Evolutionary conservation across 2,888 invertebrate genomes (phyloP).

Genomic region (Coelinius sp.): DNA sequence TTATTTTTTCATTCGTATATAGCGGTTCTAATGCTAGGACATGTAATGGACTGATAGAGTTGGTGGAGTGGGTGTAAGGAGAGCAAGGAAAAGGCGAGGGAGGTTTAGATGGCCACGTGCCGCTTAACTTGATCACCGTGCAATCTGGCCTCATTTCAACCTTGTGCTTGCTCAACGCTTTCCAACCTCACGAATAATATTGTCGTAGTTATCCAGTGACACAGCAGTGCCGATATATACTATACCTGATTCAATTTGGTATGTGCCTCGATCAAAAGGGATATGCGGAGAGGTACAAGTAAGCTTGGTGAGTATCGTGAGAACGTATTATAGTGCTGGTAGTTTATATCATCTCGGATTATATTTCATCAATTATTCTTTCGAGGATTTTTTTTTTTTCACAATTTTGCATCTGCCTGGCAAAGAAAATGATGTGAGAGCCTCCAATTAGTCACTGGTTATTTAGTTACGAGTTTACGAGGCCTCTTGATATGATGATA

Average conservation of each 20-base stretch:
- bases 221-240: constrained; percentile 32
- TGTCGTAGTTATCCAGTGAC: constrained; percentile 64
- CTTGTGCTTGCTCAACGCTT: constrained; percentile 68
- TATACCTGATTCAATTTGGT: constrained; percentile 65
- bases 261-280: constrained; percentile 56
- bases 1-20: background rate
- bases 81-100: constrained; percentile 15
- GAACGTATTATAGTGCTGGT: background rate
- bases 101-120: constrained; percentile 62
- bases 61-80: constrained; percentile 21
- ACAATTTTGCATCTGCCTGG: background rate
- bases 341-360: background rate
- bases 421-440: too few relatives aligned
- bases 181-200: constrained; percentile 69
- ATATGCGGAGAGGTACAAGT: background rate
- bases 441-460: constrained; percentile 63
- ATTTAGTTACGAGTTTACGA: constrained; percentile 57
- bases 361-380: background rate
- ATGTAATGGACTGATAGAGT: constrained; percentile 13
- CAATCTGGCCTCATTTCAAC: constrained; percentile 71
- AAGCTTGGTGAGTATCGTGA: background rate
- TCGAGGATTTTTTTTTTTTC: background rate
- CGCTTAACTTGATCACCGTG: constrained; percentile 70
- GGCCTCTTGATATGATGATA: constrained; percentile 1
- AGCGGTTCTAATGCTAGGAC: background rate